Evolutionary conservation across 2,888 invertebrate species (phyloP).

Genomic region (Ochlodes sylvanus): DNA sequence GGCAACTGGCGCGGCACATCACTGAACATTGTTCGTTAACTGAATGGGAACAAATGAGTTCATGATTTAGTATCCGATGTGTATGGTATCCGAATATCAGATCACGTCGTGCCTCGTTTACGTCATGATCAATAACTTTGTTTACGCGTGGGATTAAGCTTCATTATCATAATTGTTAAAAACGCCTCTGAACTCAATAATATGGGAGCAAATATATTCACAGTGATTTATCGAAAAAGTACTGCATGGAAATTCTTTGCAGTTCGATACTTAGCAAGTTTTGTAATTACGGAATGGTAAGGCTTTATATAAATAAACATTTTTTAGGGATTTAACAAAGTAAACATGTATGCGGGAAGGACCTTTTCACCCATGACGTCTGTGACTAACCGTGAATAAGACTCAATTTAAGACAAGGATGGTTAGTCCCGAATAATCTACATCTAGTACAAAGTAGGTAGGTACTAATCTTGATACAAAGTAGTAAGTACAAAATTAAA

Average conservation of each 20-base stretch:
- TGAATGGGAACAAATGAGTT: slow-evolving; percentile 77
- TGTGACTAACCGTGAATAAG: too few species aligned
- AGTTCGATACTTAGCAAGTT: slow-evolving; percentile 25
- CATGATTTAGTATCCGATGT: slow-evolving; percentile 70
- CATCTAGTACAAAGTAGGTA: too few species aligned
- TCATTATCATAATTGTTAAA: slow-evolving; percentile 46
- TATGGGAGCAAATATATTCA: slow-evolving; percentile 10
- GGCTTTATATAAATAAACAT: too few species aligned
- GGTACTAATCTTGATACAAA: neutral
- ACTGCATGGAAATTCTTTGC: slow-evolving; percentile 24
- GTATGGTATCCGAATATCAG: slow-evolving; percentile 66
- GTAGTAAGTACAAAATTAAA: too few species aligned
- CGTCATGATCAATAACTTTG: slow-evolving; percentile 65
- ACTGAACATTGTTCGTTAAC: slow-evolving; percentile 69
- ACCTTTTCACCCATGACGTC: too few species aligned
- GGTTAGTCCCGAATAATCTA: too few species aligned
- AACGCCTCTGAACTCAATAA: slow-evolving; percentile 24
- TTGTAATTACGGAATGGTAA: slow-evolving; percentile 15
- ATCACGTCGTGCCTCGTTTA: slow-evolving; percentile 59
- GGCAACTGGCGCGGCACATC: slow-evolving; percentile 54
- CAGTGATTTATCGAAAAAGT: slow-evolving; percentile 10
- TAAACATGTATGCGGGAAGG: too few species aligned
- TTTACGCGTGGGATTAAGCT: slow-evolving; percentile 50
- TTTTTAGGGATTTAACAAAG: too few species aligned
- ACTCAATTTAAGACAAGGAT: too few species aligned